Evolutionary conservation across 2,797 vertebrate genomes (phyloP).

Genomic region (Artibeus lituratus): DNA sequence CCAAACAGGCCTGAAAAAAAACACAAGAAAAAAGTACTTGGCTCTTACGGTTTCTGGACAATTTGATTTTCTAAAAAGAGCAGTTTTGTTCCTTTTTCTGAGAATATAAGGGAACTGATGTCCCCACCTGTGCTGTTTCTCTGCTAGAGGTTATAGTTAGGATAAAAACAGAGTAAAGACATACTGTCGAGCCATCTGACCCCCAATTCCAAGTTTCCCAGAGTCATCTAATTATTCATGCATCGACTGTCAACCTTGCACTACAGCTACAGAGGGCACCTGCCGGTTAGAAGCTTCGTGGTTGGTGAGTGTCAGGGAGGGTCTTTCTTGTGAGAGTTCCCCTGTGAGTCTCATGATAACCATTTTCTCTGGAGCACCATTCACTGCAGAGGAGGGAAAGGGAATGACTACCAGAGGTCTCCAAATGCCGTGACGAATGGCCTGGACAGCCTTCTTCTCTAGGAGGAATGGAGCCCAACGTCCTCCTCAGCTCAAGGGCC

Average conservation of each 20-base stretch:
- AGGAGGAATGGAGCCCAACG: background rate
- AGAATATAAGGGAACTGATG: background rate
- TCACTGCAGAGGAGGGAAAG: background rate
- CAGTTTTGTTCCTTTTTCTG: slow-evolving; percentile 8
- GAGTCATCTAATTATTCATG: background rate
- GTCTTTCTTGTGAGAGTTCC: background rate
- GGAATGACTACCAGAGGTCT: background rate
- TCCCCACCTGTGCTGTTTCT: background rate
- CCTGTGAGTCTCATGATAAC: background rate
- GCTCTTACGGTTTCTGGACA: background rate
- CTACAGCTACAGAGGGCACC: background rate
- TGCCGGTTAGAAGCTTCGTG: background rate
- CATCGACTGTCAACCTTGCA: background rate
- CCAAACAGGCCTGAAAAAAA: slow-evolving; percentile 21
- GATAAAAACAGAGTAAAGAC: background rate
- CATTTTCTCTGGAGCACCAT: background rate
- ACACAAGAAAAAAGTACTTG: slow-evolving; percentile 27
- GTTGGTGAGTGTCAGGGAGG: background rate
- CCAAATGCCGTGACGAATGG: background rate
- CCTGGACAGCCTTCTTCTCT: background rate
- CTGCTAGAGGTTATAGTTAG: background rate
- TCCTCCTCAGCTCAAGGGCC: background rate
- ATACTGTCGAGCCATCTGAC: background rate
- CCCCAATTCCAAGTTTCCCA: background rate
- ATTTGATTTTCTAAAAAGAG: slow-evolving; percentile 48